Evolutionary conservation across 1,140 invertebrate genomes (phyloP).

Genomic region (Brachionus calyciflorus): DNA sequence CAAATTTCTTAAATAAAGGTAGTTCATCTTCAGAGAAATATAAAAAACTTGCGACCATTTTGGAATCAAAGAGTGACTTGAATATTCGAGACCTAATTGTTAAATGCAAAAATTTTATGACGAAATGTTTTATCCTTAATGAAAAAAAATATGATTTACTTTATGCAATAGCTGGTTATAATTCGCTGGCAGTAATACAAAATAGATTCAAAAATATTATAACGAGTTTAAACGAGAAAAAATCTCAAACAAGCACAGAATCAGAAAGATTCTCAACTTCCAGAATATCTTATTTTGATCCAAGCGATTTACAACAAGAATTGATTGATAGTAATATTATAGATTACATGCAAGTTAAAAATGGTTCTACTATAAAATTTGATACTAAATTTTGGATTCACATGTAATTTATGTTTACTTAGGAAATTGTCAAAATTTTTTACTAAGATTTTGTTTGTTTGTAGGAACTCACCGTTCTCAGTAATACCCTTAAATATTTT

Average conservation of each 20-base stretch:
- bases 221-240: neutral
- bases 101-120: conserved; percentile 21
- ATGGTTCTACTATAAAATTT: neutral
- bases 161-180: neutral
- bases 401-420: neutral
- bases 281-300: neutral
- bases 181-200: neutral
- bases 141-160: conserved; percentile 22
- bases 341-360: neutral
- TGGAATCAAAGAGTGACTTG: no score
- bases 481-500: neutral
- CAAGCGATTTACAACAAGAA: neutral
- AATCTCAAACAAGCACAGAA: neutral
- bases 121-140: neutral
- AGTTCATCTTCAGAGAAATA: no score
- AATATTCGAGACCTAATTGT: no score
- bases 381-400: conserved; percentile 5
- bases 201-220: neutral
- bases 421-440: no score
- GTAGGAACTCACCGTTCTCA: neutral
- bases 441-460: neutral
- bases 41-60: no score
- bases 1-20: no score
- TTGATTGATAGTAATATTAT: neutral
- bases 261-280: neutral